A percentile compares a stretch with the other conserved stretches of the same genome.
These are phyloP conservation scores for Poecile atricapillus DNA, from an alignment of 2,113 vertebrate species.

Conservation along the genomic window DNA sequence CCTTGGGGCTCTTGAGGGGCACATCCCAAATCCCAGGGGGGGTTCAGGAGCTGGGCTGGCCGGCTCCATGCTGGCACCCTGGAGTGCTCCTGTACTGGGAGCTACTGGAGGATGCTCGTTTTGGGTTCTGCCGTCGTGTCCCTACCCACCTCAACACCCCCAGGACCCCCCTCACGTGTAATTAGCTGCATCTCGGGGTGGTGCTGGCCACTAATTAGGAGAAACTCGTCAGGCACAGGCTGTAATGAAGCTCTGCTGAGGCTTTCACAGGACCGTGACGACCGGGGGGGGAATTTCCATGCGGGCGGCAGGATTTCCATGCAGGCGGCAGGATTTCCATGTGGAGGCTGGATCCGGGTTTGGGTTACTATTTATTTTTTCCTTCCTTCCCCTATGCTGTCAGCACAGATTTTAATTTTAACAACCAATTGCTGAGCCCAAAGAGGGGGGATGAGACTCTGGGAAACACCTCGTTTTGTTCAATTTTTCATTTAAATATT, in stretches of 20 bases:
- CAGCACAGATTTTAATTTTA: not conserved
- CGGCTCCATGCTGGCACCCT: not conserved
- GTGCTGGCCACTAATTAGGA: not conserved
- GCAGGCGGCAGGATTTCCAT: not conserved
- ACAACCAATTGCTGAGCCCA: not conserved
- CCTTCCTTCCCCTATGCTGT: not conserved
- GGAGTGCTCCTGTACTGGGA: not conserved
- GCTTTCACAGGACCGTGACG: not conserved
- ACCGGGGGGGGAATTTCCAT: not conserved
- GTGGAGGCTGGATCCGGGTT: not conserved
- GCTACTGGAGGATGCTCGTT: not conserved
- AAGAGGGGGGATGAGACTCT: not conserved
- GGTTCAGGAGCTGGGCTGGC: not conserved
- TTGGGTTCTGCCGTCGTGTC: fast-evolving
- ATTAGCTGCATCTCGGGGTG: not conserved
- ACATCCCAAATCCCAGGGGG: fast-evolving
- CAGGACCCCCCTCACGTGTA: fast-evolving
- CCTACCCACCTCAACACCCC: fast-evolving
- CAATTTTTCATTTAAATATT: not conserved
- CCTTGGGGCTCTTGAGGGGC: fast-evolving
- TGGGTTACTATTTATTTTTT: not conserved
- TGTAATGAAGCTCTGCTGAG: not conserved
- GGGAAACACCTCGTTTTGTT: not conserved
- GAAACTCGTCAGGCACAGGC: not conserved
- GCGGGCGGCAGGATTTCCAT: not conserved